These are phyloP conservation scores for Cygnus buccinator DNA, from an alignment of 2,113 vertebrate species.

Conservation along the genomic window DNA sequence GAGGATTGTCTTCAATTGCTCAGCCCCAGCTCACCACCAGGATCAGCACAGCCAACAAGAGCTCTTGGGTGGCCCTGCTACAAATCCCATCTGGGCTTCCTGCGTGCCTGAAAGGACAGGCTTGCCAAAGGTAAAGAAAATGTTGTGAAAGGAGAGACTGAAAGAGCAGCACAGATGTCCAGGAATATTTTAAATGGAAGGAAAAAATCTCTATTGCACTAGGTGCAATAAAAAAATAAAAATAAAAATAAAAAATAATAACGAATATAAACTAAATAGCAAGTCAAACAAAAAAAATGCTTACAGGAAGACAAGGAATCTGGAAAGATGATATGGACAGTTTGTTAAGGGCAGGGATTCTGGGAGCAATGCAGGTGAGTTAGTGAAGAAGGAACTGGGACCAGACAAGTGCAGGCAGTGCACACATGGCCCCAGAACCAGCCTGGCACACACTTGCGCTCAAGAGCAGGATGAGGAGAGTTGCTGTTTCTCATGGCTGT, in stretches of 20 bases:
- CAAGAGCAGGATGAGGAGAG: background rate
- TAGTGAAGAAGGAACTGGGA: background rate
- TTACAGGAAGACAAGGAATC: background rate
- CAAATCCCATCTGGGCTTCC: background rate
- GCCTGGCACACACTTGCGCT: fast-evolving
- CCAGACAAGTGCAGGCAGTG: background rate
- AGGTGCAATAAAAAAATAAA: background rate
- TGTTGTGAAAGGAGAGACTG: background rate
- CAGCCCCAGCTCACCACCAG: fast-evolving
- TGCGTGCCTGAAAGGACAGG: background rate
- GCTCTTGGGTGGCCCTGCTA: background rate
- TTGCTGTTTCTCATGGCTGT: background rate
- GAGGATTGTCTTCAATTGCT: background rate
- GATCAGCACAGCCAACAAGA: background rate
- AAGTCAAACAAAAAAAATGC: background rate
- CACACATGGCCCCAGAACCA: background rate
- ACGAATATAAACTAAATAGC: background rate
- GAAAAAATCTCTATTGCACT: background rate
- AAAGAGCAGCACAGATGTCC: background rate
- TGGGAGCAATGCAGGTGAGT: background rate
- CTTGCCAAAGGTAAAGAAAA: background rate
- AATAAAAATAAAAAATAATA: background rate
- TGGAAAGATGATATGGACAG: background rate
- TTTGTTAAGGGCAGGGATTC: background rate
- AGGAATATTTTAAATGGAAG: background rate